phyloP scores from a whole-genome alignment of 2,888 invertebrate species.

The Nymphalis polychloros region DNA sequence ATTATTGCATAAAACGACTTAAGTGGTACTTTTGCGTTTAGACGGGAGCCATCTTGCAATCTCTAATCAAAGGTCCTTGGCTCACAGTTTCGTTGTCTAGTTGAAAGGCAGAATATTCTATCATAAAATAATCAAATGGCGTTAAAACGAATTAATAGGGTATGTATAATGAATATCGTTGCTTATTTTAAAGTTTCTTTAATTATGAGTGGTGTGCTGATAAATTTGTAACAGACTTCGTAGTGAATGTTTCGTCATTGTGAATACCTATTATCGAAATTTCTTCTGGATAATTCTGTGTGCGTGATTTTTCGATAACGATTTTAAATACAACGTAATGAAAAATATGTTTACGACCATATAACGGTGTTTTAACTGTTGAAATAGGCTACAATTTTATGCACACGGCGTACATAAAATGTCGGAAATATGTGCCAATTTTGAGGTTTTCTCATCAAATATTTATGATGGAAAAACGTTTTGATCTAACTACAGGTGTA shows the following conservation, averaged over 20 bases:
- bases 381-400: conserved; percentile 74
- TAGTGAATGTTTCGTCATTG: conserved; percentile 84
- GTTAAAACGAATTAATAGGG: conserved; percentile 99
- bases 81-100: conserved; percentile 91
- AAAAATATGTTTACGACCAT: conserved; percentile 33
- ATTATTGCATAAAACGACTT: conserved; percentile 82
- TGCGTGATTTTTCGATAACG: conserved; percentile 55
- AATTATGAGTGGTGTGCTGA: conserved; percentile 61
- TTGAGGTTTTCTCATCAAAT: conserved; percentile 74
- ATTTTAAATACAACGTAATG: conserved; percentile 18
- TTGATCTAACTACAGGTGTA: conserved; percentile 27
- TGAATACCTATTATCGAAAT: conserved; percentile 84
- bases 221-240: conserved; percentile 72
- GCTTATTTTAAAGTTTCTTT: conserved; percentile 54
- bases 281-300: conserved; percentile 79
- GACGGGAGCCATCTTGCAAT: conserved; percentile 93
- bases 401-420: conserved; percentile 83
- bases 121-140: conserved; percentile 91
- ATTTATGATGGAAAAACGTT: conserved; percentile 57
- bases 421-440: conserved; percentile 82
- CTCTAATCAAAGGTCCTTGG: conserved; percentile 93
- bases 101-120: conserved; percentile 88
- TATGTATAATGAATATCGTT: conserved; percentile 80
- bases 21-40: conserved; percentile 89
- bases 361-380: conserved; percentile 67